Percentiles rank a stretch among this genome's conserved stretches.
Evolutionary conservation across 2,113 vertebrate genomes (phyloP).

Genomic region (Campylorhamphus procurvoides): DNA sequence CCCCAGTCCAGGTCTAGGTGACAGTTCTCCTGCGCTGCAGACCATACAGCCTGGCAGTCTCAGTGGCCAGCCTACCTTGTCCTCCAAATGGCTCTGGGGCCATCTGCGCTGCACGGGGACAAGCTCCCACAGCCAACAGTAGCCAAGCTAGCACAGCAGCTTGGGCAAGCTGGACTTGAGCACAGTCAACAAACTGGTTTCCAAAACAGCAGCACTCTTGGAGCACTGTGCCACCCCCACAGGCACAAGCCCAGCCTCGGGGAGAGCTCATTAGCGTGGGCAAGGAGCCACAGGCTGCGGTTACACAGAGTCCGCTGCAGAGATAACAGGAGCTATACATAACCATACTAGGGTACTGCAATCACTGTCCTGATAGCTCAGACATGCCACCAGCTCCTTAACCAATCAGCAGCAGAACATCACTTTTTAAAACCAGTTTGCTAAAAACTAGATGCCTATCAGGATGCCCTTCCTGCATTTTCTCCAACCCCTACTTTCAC

Average conservation of each 20-base stretch:
- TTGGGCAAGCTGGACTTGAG: background rate
- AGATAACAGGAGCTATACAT: constrained; percentile 65
- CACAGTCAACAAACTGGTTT: background rate
- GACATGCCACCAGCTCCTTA: constrained; percentile 22
- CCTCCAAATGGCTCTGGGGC: background rate
- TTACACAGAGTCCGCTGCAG: constrained; percentile 29
- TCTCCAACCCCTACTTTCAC: background rate
- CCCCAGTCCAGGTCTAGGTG: background rate
- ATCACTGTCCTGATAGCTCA: background rate
- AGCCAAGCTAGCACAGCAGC: background rate
- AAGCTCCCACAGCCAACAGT: background rate
- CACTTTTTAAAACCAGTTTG: background rate
- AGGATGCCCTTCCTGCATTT: background rate
- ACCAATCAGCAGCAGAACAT: background rate
- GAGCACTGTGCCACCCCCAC: background rate
- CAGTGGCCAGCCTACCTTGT: background rate
- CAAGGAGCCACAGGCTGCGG: constrained; percentile 27
- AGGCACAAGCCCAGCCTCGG: background rate
- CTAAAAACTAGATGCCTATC: background rate
- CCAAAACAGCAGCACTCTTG: background rate
- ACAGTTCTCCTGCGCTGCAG: background rate
- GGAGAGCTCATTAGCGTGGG: constrained; percentile 44
- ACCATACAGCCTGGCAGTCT: background rate
- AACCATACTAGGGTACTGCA: constrained; percentile 43
- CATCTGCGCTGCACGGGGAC: background rate